A percentile compares a stretch with the other conserved stretches of the same genome.
phyloP scores from a whole-genome alignment of 1,140 invertebrate genomes.

The Geopemphigus sp. region DNA sequence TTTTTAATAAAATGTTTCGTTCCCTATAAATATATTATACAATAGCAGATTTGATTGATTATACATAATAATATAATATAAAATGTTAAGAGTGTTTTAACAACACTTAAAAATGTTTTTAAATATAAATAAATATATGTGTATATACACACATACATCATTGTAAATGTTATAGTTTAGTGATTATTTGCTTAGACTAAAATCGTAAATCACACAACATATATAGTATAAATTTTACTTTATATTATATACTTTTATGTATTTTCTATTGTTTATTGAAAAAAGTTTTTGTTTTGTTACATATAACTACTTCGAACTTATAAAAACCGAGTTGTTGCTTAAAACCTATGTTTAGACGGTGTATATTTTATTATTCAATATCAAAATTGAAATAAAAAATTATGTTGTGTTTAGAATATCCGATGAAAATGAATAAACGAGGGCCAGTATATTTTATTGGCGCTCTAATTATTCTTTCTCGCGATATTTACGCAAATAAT shows the following conservation, averaged over 20 bases:
- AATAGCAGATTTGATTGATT: background rate
- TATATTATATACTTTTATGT: background rate
- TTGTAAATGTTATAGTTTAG: background rate
- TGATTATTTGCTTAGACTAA: background rate
- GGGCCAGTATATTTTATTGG: no score
- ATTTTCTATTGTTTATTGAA: background rate
- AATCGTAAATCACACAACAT: conserved; percentile 6
- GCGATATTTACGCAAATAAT: no score
- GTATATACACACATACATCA: no score
- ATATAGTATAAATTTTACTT: background rate
- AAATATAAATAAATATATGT: background rate
- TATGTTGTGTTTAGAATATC: no score
- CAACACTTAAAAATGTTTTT: background rate
- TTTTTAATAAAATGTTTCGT: background rate
- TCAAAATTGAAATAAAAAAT: no score
- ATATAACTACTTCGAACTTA: background rate
- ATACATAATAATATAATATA: background rate
- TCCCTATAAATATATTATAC: background rate
- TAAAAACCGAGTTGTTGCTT: background rate
- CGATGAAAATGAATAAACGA: no score
- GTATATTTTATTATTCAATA: no score
- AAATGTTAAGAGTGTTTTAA: background rate
- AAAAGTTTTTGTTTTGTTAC: background rate
- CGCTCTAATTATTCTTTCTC: no score
- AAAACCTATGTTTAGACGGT: background rate